Percentiles rank a stretch among this genome's conserved stretches.
These are phyloP conservation scores for Drosophila lacertosa DNA, from an alignment of 1,140 invertebrate species.

Conservation along the genomic window DNA sequence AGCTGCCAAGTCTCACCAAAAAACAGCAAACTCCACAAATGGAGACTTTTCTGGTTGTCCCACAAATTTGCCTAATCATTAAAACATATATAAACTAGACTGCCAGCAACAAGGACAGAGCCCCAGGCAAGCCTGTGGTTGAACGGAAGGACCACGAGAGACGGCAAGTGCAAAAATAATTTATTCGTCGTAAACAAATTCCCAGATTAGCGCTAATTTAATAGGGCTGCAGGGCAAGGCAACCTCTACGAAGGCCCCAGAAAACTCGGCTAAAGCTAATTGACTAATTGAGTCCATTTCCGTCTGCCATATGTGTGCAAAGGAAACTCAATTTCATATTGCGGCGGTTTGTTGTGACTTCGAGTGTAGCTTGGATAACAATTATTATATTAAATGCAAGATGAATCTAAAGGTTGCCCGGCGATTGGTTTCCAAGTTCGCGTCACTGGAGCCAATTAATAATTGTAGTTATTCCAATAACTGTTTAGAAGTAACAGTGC, in stretches of 20 bases:
- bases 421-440: not conserved
- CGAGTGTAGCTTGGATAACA: no score
- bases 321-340: not conserved
- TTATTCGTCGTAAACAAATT: slow-evolving; percentile 44
- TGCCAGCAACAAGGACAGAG: not conserved
- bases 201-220: slow-evolving; percentile 44
- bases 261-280: slow-evolving; percentile 16
- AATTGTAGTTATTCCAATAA: not conserved
- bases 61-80: not conserved
- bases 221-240: slow-evolving; percentile 19
- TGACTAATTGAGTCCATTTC: not conserved
- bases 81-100: slow-evolving; percentile 4
- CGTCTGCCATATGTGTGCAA: not conserved
- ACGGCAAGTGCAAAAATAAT: slow-evolving; percentile 33
- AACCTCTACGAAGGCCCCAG: not conserved
- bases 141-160: not conserved
- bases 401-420: not conserved
- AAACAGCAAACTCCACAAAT: slow-evolving; percentile 14
- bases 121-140: slow-evolving; percentile 3
- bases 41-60: slow-evolving; percentile 2
- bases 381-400: not conserved
- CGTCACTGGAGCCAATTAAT: not conserved
- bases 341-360: not conserved
- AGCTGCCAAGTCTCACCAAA: slow-evolving; percentile 10
- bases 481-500: no score